A percentile compares a stretch with the other conserved stretches of the same genome.
Conservation (phyloP, 1,140 invertebrate genomes). For the Pogonomyrmex barbatus region DNA sequence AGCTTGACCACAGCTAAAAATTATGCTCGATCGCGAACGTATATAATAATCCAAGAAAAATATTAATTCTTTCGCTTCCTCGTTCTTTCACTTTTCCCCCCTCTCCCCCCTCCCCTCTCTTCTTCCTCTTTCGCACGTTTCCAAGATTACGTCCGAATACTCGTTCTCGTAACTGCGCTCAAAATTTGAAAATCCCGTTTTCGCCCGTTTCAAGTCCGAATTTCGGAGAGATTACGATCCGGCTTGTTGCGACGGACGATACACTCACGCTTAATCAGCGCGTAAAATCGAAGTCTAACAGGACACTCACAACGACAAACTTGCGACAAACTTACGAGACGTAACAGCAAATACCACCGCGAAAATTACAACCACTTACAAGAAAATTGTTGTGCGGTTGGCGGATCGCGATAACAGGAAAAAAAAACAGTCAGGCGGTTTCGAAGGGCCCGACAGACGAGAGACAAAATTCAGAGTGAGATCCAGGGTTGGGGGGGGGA, state of each 20-base stretch:
- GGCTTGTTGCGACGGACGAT: background rate
- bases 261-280: conserved; percentile 51
- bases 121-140: too few species aligned
- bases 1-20: background rate
- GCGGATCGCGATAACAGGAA: conserved; percentile 74
- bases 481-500: conserved; percentile 22
- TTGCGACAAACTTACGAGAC: conserved; percentile 61
- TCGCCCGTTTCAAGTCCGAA: background rate
- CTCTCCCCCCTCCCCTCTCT: background rate
- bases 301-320: conserved; percentile 33
- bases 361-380: conserved; percentile 63
- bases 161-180: too few species aligned
- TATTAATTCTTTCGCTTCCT: background rate
- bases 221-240: background rate
- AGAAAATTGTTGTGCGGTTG: conserved; percentile 47
- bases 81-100: background rate
- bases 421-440: conserved; percentile 62
- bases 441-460: conserved; percentile 18
- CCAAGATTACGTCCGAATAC: background rate
- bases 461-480: conserved; percentile 74
- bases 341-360: conserved; percentile 56
- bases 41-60: background rate
- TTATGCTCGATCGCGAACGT: background rate
- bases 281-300: conserved; percentile 41
- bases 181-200: conserved; percentile 31